Evolutionary conservation across 2,113 vertebrate genomes (phyloP).

Genomic region (Spea multiplicata): DNA sequence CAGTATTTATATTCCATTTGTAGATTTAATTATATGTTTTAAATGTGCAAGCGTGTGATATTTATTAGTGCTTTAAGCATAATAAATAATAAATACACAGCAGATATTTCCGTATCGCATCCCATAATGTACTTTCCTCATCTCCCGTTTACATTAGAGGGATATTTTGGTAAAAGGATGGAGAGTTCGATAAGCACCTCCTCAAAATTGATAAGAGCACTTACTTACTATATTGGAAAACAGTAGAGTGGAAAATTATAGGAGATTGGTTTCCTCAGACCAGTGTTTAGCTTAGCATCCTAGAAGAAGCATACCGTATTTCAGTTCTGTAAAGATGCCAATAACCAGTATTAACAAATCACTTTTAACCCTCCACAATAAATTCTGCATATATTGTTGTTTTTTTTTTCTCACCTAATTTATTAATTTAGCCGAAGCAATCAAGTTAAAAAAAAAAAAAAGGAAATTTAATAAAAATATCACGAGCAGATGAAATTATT

Average conservation of each 20-base stretch:
- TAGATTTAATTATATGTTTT: background rate
- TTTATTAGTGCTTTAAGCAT: background rate
- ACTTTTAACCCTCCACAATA: constrained; percentile 49
- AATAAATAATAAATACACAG: background rate
- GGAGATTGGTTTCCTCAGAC: constrained; percentile 63
- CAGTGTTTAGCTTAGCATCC: constrained; percentile 56
- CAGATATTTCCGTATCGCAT: background rate
- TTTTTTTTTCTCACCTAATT: constrained; percentile 43
- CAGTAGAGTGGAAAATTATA: constrained; percentile 71
- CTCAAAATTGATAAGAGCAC: constrained; percentile 61
- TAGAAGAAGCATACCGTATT: constrained; percentile 53
- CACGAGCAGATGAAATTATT: constrained; percentile 49
- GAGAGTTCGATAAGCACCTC: constrained; percentile 55
- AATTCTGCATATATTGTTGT: constrained; percentile 33
- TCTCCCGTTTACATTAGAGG: background rate
- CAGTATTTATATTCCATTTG: background rate
- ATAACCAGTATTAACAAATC: background rate
- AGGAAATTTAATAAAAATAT: constrained; percentile 57
- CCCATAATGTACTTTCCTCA: background rate
- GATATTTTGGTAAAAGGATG: constrained; percentile 50
- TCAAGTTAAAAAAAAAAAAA: constrained; percentile 45
- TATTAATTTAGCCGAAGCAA: constrained; percentile 36
- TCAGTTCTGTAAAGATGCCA: constrained; percentile 46
- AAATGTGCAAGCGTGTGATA: background rate
- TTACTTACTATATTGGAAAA: constrained; percentile 65